These are phyloP conservation scores for Catagonus wagneri DNA, from an alignment of 2,113 vertebrate species.

Conservation along the genomic window DNA sequence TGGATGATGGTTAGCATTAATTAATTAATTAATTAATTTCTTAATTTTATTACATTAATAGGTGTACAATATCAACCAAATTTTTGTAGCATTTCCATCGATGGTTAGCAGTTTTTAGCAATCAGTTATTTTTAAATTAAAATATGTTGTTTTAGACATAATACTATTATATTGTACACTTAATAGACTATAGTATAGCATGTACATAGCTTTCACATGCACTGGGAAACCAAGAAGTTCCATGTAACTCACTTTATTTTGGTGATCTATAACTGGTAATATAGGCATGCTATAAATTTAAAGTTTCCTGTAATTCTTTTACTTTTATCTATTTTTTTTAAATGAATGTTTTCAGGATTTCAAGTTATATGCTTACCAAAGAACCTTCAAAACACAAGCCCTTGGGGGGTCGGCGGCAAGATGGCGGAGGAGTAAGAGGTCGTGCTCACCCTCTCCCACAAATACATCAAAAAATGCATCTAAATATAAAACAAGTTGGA, in stretches of 20 bases:
- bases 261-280: background rate
- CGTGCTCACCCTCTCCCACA: too few species aligned
- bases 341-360: conserved; percentile 22
- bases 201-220: background rate
- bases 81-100: too few species aligned
- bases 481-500: too few species aligned
- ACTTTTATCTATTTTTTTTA: conserved; percentile 39
- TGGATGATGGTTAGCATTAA: background rate
- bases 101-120: background rate
- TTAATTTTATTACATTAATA: too few species aligned
- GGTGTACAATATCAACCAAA: too few species aligned
- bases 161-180: background rate
- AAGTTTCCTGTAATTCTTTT: background rate
- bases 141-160: background rate
- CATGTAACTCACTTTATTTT: background rate
- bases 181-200: background rate
- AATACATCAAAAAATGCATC: too few species aligned
- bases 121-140: background rate
- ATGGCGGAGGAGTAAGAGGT: too few species aligned
- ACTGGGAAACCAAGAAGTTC: background rate
- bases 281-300: background rate
- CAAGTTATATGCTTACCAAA: background rate
- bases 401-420: too few species aligned
- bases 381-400: background rate
- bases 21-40: too few species aligned